These are phyloP conservation scores for Anarrhichthys ocellatus DNA, from an alignment of 2,113 vertebrate genomes.

Conservation along the genomic window DNA sequence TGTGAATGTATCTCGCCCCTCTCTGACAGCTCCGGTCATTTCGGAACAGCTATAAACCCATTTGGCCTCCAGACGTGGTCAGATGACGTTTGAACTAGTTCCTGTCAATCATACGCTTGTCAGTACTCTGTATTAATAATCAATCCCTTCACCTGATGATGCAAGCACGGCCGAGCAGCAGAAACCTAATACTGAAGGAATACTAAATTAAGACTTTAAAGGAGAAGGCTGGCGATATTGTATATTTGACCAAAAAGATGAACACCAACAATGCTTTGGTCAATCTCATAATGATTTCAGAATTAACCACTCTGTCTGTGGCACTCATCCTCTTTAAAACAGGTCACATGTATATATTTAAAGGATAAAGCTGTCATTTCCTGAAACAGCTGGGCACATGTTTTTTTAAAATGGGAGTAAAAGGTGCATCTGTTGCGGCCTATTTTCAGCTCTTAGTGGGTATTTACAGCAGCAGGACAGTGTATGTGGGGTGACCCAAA, in stretches of 20 bases:
- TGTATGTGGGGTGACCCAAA: conserved; percentile 25
- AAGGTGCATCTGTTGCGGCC: conserved; percentile 2
- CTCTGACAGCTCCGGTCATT: not conserved
- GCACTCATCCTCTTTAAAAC: not conserved
- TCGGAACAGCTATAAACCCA: not conserved
- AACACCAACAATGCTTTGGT: not conserved
- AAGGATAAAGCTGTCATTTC: not conserved
- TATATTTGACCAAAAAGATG: not conserved
- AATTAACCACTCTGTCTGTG: not conserved
- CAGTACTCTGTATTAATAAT: not conserved
- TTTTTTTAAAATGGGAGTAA: conserved; percentile 3
- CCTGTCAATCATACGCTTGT: conserved; percentile 1
- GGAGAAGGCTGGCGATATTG: not conserved
- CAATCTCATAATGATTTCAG: not conserved
- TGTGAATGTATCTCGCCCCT: not conserved
- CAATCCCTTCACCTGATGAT: not conserved
- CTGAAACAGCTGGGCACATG: conserved; percentile 11
- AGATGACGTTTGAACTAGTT: not conserved
- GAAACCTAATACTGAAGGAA: conserved; percentile 15
- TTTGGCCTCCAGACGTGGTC: not conserved
- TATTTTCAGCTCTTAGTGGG: conserved; percentile 20
- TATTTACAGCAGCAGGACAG: not conserved
- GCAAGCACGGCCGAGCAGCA: not conserved
- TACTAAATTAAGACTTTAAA: not conserved
- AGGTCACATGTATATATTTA: not conserved